These are phyloP conservation scores for Tapera naevia DNA, from an alignment of 2,797 vertebrate species.

Conservation along the genomic window DNA sequence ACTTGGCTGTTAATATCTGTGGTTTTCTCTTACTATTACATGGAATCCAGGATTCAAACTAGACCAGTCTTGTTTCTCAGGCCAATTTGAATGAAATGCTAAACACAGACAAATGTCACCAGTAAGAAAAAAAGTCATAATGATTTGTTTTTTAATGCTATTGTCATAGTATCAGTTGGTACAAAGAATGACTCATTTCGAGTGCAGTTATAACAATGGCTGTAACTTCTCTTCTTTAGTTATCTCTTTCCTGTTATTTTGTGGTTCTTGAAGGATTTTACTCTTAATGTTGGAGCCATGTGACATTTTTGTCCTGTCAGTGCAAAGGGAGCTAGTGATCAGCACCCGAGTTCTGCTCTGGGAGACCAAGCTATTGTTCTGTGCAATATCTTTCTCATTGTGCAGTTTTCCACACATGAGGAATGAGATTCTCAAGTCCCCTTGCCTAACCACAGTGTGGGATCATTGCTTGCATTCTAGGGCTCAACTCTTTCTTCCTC, in stretches of 20 bases:
- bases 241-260: neutral
- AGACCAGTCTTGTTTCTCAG: neutral
- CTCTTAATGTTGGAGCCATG: conserved; percentile 23
- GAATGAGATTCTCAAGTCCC: neutral
- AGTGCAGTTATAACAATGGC: conserved; percentile 17
- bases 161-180: neutral
- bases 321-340: conserved; percentile 2
- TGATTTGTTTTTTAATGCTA: conserved; percentile 15
- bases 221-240: conserved; percentile 31
- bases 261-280: conserved; percentile 38
- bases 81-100: neutral
- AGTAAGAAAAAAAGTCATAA: neutral
- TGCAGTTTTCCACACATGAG: neutral
- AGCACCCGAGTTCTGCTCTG: neutral
- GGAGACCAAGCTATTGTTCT: conserved; percentile 6
- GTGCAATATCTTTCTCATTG: neutral
- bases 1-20: neutral
- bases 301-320: conserved; percentile 44
- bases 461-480: neutral
- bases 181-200: neutral
- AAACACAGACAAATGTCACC: neutral
- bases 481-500: neutral
- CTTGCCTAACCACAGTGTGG: neutral
- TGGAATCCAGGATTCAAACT: neutral
- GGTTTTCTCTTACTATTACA: neutral